These are phyloP conservation scores for Ictalurus punctatus DNA, from an alignment of 2,113 vertebrate species.

Conservation along the genomic window DNA sequence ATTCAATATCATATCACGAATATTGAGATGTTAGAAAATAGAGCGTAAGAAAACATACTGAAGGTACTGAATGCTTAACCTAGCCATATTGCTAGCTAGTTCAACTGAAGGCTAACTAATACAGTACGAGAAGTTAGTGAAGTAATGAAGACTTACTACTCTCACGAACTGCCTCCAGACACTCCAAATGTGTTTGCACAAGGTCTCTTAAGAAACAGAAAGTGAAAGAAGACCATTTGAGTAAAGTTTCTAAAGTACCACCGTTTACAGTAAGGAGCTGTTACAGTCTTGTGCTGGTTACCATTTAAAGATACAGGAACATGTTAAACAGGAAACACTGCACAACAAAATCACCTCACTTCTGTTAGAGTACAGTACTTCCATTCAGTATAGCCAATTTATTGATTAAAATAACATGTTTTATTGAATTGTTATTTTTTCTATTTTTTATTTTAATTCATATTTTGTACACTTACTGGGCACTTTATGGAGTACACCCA, in stretches of 20 bases:
- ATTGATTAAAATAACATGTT: neutral
- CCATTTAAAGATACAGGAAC: conserved; percentile 32
- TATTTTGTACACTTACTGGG: neutral
- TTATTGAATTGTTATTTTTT: neutral
- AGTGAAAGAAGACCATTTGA: neutral
- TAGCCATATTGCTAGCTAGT: neutral
- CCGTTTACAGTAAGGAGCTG: neutral
- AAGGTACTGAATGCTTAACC: neutral
- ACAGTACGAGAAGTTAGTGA: neutral
- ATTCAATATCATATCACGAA: neutral
- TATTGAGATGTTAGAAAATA: neutral
- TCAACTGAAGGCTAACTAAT: too few species aligned
- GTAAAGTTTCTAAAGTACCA: neutral
- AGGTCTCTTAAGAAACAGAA: neutral
- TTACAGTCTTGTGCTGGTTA: neutral
- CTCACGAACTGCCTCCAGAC: neutral
- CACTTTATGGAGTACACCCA: neutral
- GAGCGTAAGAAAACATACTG: neutral
- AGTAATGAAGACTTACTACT: neutral
- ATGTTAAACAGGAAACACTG: neutral
- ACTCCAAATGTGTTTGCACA: neutral
- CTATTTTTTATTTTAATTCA: neutral
- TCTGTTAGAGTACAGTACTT: neutral
- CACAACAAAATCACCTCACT: too few species aligned
- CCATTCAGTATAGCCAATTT: neutral